These are phyloP conservation scores for Coccyzus lansbergi DNA, from an alignment of 2,797 vertebrate species.

Conservation along the genomic window DNA sequence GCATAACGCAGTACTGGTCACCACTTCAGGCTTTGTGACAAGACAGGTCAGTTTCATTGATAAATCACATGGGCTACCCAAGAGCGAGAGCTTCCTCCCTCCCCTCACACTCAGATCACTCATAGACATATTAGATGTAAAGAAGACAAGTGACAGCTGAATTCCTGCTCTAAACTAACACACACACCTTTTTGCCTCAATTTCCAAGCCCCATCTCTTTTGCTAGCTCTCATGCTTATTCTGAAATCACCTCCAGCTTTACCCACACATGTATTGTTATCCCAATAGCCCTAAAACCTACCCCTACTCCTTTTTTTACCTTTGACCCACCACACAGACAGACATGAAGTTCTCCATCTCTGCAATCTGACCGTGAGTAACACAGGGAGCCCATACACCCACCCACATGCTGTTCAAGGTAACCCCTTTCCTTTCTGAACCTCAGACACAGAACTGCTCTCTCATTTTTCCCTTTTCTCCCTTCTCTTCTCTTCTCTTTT, in stretches of 20 bases:
- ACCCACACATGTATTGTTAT: neutral
- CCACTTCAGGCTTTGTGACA: neutral
- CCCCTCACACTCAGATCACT: neutral
- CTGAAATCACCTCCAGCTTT: neutral
- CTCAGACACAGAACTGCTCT: neutral
- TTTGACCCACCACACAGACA: neutral
- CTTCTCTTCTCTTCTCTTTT: too few species aligned
- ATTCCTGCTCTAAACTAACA: neutral
- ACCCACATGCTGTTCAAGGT: accelerated
- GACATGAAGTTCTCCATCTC: neutral
- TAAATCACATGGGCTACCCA: accelerated
- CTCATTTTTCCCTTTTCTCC: neutral
- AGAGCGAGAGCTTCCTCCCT: neutral
- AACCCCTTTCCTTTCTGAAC: neutral
- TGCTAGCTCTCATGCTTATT: neutral
- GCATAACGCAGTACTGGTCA: neutral
- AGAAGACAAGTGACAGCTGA: neutral
- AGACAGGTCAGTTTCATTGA: neutral
- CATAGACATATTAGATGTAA: neutral
- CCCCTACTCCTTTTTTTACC: neutral
- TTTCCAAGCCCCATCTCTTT: neutral
- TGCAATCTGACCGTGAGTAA: neutral
- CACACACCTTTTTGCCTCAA: neutral
- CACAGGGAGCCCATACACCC: neutral
- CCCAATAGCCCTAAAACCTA: neutral